Evolutionary conservation across 2,113 vertebrate genomes (phyloP).

Genomic region (Neolamprologus toae): DNA sequence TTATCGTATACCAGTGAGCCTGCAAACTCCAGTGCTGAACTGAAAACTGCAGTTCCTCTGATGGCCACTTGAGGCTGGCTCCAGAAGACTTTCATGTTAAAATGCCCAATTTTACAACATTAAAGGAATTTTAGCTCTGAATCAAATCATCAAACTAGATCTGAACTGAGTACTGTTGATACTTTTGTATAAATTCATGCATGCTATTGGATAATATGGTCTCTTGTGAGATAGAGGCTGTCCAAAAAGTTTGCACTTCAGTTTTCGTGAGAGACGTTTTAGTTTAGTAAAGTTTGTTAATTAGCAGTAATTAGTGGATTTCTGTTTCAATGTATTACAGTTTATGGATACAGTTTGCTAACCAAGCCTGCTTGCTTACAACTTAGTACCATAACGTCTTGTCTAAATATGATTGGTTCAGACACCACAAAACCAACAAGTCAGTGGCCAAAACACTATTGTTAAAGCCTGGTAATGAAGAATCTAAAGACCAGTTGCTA

Average conservation of each 20-base stretch:
- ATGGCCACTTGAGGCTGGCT: background rate
- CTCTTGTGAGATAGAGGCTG: background rate
- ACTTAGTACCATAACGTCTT: background rate
- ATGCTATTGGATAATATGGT: background rate
- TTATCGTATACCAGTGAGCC: background rate
- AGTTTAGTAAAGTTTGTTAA: background rate
- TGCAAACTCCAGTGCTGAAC: background rate
- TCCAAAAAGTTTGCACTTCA: background rate
- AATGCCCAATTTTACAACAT: background rate
- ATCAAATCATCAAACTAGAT: background rate
- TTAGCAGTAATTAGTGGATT: background rate
- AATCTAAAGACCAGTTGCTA: background rate
- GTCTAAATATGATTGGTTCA: background rate
- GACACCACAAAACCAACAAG: background rate
- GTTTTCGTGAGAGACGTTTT: background rate
- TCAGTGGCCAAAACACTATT: background rate
- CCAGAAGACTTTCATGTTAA: background rate
- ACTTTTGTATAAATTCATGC: background rate
- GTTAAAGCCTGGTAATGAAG: background rate
- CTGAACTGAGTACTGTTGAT: background rate
- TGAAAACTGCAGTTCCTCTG: background rate
- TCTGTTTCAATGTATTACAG: background rate
- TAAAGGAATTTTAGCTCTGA: accelerated
- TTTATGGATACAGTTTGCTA: background rate
- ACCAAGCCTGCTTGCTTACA: background rate